Base-by-base conservation (phyloP, 2,888 invertebrate species). In the Parelbella ahira region DNA sequence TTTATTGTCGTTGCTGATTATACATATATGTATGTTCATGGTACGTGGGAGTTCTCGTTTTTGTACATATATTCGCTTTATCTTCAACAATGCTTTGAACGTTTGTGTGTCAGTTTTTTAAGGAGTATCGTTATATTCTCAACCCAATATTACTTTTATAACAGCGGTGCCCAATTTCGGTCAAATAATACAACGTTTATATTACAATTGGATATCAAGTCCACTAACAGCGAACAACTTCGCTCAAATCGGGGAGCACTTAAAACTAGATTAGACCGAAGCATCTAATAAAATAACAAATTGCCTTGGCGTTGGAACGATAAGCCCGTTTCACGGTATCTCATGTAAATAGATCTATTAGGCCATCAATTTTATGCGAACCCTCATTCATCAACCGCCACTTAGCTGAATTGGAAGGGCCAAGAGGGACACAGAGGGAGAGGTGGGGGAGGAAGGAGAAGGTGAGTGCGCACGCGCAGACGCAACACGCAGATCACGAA, bases 351-450 rank as follows among this genome's bases (percentile, higher is more conserved):
- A 24, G 41, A 27, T 41, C 41, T 41, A 41, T 33, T 33, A n/a
- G 33, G 13, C 33, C 20, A 68, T 70, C 59, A 47, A 36, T 56
- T 53, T 48, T 44, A 53, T 68, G 62, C 63, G 63, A 63, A 66
- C 63, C 54, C 60, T 63, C 66, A 75, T 77, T 72, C 68, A 67
- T 79, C 76, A 72, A 58, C 53, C 60, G 58, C 64, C 78, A 77
- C 74, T 80, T 73, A 75, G 63, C 48, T 33, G 54, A 75, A 75
- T 64, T 72, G 59, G 75, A 12, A 23, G 29, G 15, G 25, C n/a
- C n/a, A n/a, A n/a, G n/a, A n/a, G n/a, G n/a, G n/a, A n/a, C n/a
- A n/a, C 4, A 15, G 12, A 9, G 9, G 13, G 20, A 8, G 4
- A 3, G 13, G 13, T 1, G 8, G 70, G 56, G 54, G 49, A 53